Base-by-base conservation (phyloP, 1,140 invertebrate genomes). In the Drosophila fuyamai region DNA sequence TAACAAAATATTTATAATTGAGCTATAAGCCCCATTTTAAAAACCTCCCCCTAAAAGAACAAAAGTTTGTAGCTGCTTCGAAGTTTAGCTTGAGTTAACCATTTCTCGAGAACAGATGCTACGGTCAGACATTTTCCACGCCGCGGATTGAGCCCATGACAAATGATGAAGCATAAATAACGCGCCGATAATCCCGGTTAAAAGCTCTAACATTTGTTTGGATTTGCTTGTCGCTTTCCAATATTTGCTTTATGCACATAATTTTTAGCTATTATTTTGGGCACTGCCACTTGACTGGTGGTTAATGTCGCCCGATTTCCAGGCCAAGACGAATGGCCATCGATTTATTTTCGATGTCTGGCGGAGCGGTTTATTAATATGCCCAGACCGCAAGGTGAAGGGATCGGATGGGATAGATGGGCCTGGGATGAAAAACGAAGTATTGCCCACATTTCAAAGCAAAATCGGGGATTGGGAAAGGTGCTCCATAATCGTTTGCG, bases 141-240 rank as follows among this genome's bases (percentile, higher is more conserved):
- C 29, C 51, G 65, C 51, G 59, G 50, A 56, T 82, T 76, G 53
- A 47, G 62, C 66, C 32, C 48, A 67, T 88, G 83, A 83, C 67
- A 80, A 89, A 88, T 83, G 72, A 77, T 89, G 72, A 70, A 62
- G 54, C 76, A 88, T 88, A 88, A 88, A 88, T 89, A 89, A 77
- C 67, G 72, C 59, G 72, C 57, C 83, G 84, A 88, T 89, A 88
- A 88, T 88, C 83, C 84, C 80, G 73, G 67, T 88, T 88, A 89
- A 88, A 88, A 88, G 83, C 83, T 70, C 76, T 74, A 83, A 77
- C 83, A 88, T 88, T 88, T 88, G 76, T 88, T 89, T 83, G 79
- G 83, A 89, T 89, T 88, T 89, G 79, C 61, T 50, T 40, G 56
- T 51, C 55, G 59, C 62, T 73, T 62, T 79, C 58, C 62, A 76